phyloP scores from a whole-genome alignment of 2,113 vertebrate genomes.

The Nibea albiflora region DNA sequence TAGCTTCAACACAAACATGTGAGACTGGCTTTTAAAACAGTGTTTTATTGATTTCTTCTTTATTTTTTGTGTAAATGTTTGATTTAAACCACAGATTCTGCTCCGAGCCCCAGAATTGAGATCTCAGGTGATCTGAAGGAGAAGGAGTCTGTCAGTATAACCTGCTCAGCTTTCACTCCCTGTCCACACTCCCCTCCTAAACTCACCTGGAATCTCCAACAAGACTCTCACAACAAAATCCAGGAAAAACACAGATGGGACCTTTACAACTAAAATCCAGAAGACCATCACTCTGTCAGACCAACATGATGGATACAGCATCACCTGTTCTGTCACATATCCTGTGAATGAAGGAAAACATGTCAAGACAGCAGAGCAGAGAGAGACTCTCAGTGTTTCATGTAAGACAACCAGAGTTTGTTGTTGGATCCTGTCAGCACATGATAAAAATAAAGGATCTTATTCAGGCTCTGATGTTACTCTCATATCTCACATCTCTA shows the following conservation, averaged over 20 bases:
- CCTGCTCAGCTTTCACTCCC: conserved; percentile 59
- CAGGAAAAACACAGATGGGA: conserved; percentile 15
- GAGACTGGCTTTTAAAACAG: no score
- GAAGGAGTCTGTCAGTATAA: conserved; percentile 29
- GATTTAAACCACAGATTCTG: conserved; percentile 36
- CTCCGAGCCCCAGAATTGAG: conserved; percentile 36
- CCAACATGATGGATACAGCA: conserved; percentile 30
- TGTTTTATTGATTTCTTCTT: no score
- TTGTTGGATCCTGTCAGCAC: no score
- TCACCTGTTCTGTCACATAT: conserved; percentile 59
- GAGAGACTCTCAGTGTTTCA: conserved; percentile 37
- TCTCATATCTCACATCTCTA: no score
- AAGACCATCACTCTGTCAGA: conserved; percentile 43
- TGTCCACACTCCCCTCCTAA: conserved; percentile 52
- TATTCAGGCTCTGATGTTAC: background rate
- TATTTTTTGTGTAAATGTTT: no score
- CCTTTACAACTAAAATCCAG: conserved; percentile 24
- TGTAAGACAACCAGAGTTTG: conserved; percentile 50
- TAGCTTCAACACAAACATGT: conserved; percentile 11
- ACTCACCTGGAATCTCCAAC: conserved; percentile 53
- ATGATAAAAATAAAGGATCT: no score
- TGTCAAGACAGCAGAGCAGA: conserved; percentile 3
- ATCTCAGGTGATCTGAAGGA: conserved; percentile 38
- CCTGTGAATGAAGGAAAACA: conserved; percentile 12
- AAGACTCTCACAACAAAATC: background rate